Evolutionary conservation across 2,888 invertebrate species (phyloP).

Genomic region (Acanthoscelides obtectus): DNA sequence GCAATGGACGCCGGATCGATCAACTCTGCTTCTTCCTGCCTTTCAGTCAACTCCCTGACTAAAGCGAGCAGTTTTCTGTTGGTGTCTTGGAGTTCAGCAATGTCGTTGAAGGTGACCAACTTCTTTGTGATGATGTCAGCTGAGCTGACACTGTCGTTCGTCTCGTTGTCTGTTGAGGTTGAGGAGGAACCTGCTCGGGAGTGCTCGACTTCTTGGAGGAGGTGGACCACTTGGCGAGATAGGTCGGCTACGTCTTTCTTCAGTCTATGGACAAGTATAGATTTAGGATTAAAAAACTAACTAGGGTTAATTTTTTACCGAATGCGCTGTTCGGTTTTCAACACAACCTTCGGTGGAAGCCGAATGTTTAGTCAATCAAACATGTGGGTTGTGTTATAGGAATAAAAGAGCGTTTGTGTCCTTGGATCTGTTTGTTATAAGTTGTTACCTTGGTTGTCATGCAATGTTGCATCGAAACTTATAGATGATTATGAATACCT

Average conservation of each 20-base stretch:
- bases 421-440: too few species aligned
- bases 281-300: neutral
- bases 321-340: too few species aligned
- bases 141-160: constrained; percentile 54
- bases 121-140: constrained; percentile 73
- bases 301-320: too few species aligned
- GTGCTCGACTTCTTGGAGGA: constrained; percentile 61
- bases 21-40: constrained; percentile 76
- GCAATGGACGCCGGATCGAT: constrained; percentile 64
- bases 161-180: constrained; percentile 54
- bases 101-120: constrained; percentile 83
- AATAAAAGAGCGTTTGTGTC: too few species aligned
- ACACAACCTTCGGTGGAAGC: too few species aligned
- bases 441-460: too few species aligned
- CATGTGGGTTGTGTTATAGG: too few species aligned
- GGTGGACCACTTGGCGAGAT: constrained; percentile 70
- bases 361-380: too few species aligned
- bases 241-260: constrained; percentile 77
- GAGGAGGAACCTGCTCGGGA: constrained; percentile 65
- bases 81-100: constrained; percentile 83
- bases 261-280: constrained; percentile 49
- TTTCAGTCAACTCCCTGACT: constrained; percentile 78
- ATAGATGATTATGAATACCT: too few species aligned
- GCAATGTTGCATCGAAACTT: too few species aligned
- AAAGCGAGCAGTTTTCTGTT: constrained; percentile 81